Evolutionary conservation across 2,113 vertebrate genomes (phyloP).

Genomic region (Setophaga kirtlandii): DNA sequence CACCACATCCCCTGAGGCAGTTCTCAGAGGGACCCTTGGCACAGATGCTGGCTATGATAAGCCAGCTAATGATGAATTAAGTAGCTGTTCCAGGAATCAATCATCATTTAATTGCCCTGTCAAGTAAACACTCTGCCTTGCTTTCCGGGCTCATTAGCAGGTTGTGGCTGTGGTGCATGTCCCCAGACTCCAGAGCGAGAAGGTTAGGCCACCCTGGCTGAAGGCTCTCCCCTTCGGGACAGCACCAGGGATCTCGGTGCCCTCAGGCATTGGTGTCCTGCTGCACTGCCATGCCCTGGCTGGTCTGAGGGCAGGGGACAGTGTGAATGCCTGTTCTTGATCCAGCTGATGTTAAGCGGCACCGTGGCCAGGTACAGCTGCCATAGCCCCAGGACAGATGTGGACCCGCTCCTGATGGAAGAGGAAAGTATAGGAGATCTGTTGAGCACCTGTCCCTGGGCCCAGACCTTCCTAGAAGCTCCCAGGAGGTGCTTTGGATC

Average conservation of each 20-base stretch:
- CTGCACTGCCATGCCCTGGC: background rate
- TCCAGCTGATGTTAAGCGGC: background rate
- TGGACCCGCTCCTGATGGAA: background rate
- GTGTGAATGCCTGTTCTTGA: background rate
- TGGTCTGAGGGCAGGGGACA: background rate
- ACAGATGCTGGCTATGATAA: constrained; percentile 18
- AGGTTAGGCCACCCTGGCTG: background rate
- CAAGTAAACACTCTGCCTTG: constrained; percentile 38
- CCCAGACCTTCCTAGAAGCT: background rate
- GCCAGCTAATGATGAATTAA: constrained; percentile 55
- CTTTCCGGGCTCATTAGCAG: background rate
- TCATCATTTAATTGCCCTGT: constrained; percentile 51
- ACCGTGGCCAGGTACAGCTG: background rate
- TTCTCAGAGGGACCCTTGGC: background rate
- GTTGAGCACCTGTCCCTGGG: background rate
- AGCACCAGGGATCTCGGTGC: background rate
- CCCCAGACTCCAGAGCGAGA: background rate
- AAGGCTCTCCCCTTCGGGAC: background rate
- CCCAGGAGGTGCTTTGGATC: background rate
- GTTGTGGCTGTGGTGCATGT: background rate
- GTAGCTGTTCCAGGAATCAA: constrained; percentile 52
- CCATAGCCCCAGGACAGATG: background rate
- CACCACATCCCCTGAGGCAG: background rate
- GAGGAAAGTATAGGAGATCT: background rate
- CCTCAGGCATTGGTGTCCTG: fast-evolving